Percentiles rank a stretch among this genome's conserved stretches.
phyloP scores from a whole-genome alignment of 2,797 vertebrate species.

The Danio albolineatus region DNA sequence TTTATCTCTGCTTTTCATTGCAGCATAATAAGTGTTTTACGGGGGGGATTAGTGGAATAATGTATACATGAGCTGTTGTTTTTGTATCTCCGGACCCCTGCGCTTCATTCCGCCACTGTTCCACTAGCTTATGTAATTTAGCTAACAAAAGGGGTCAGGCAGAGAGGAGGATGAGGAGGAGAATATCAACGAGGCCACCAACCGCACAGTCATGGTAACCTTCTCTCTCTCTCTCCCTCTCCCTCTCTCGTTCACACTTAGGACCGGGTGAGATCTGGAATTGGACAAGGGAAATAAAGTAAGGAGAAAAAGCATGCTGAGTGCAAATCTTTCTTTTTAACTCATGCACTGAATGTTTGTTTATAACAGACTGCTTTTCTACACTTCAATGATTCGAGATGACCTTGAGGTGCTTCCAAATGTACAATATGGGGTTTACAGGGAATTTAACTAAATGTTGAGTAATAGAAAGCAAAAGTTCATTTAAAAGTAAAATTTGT shows the following conservation, averaged over 20 bases:
- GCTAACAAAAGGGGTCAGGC: conserved; percentile 72
- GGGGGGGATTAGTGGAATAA: conserved; percentile 72
- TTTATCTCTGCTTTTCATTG: conserved; percentile 73
- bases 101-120: conserved; percentile 43
- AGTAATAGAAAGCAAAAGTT: too few species aligned
- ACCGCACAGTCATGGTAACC: conserved; percentile 52
- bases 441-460: too few species aligned
- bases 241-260: background rate
- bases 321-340: background rate
- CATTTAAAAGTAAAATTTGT: too few species aligned
- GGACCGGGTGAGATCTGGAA: conserved; percentile 9
- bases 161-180: conserved; percentile 53
- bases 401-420: background rate
- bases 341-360: background rate
- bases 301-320: background rate
- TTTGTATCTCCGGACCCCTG: conserved; percentile 53
- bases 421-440: too few species aligned
- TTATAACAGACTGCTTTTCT: background rate
- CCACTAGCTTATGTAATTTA: conserved; percentile 73
- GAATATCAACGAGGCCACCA: conserved; percentile 61
- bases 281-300: background rate
- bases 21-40: conserved; percentile 71
- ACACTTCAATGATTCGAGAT: background rate
- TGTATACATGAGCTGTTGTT: conserved; percentile 65
- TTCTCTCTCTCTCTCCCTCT: background rate